Base-by-base conservation (phyloP, 2,113 vertebrate genomes). In the Varanus komodoensis region DNA sequence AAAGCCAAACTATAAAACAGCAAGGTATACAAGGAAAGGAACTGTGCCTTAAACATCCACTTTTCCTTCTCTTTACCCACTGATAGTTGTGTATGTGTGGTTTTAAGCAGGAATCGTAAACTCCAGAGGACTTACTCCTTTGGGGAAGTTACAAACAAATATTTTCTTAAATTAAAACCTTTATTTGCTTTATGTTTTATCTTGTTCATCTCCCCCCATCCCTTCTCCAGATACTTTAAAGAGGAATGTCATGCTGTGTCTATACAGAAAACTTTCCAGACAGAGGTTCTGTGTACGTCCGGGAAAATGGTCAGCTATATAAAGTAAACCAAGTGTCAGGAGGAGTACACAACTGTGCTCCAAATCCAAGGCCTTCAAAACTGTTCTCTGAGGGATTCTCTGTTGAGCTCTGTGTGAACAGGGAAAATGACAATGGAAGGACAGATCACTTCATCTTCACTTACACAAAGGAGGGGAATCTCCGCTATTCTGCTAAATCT, bases 381-480 rank as follows among this genome's bases (percentile, higher is more conserved):
- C 96, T 98, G 9, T 98, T 98, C 92, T 96, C 97, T 89, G 97
- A 96, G 95, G 97, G 97, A 19, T 98, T 98, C 91, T 98, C 98
- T 0, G 97, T 98, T 92, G 96, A 97, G 91, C 97, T 98, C 15
- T 97, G 97, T 82, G 94, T 98, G 89, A 97, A 97, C 89, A 94
- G 95, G 90, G 96, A 97, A 91, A 97, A 97, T 0, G 96, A 97
- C 27, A 95, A 96, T 44, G 96, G 96, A 1, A 97, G 97, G 92
- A 98, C 98, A 50, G 98, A 98, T 88, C 98, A 99, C 91, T 99
- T 99, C 92, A 97, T 98, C 82, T 99, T 99, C 96, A 99, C 98
- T 0, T 99, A 99, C 93, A 99, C 98, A 1, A 97, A 97, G 44
- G 98, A 98, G 91, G 99, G 99, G 6, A 99, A 98, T 91, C 97